Evolutionary conservation across 1,140 invertebrate genomes (phyloP), one percentile per base, ranked within the genome.

Genomic region (Pteromalus puparum): DNA sequence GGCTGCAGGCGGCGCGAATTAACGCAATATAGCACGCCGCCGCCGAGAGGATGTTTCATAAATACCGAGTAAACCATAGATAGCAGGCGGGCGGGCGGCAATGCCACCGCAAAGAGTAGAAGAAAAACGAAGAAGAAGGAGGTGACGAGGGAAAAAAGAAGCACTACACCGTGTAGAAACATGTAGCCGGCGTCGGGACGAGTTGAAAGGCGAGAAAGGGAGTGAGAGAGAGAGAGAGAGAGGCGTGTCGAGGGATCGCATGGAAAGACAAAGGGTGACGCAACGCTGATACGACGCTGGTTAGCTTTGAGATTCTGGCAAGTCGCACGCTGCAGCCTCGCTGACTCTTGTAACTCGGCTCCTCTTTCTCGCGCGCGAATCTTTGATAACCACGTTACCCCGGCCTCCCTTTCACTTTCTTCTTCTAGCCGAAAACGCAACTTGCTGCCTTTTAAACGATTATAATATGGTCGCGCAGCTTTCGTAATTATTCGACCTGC

Each of bases 31-130:
- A 0, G 15, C 2, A n/a, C 26, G 84, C 53, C 1, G 4, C 30
- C 53, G 26, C 77, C 13, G 65, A n/a, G 79, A 68, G 78, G 38
- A 30, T 84, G 46, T 80, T 68, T 53, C 70, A 61, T 74, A 81
- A 73, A n/a, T 74, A 73, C 70, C 48, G 81, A 30, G 72, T 18
- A 82, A 82, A 76, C 73, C n/a, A 82, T 76, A 82, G 76, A 76
- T 82, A 82, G 15, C 30, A n/a, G 28, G 24, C 73, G 73, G n/a
- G n/a, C 73, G 30, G n/a, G n/a, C 18, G 15, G 38, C 38, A 61
- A n/a, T 9, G 6, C n/a, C n/a, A 4, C 6, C n/a, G n/a, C 65
- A 10, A 67, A 10, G 65, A n/a, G 30, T 34, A 34, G 61, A 42
- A 42, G 13, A 4, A 68, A 26, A 24, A 26, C 24, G 26, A 12